Base-by-base conservation (phyloP, 2,888 invertebrate species). In the Bugulina stolonifera region DNA sequence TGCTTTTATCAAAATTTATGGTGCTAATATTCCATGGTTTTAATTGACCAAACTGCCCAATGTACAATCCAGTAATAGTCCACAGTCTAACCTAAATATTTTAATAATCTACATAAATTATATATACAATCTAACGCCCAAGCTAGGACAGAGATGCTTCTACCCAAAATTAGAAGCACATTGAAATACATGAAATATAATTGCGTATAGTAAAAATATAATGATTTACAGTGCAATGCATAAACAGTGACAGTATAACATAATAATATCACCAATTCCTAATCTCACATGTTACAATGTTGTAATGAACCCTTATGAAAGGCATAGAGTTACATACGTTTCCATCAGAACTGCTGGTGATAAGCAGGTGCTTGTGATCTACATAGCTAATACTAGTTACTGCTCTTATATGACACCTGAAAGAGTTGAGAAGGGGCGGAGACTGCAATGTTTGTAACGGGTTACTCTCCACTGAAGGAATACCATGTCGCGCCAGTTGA, bases 41-140 rank as follows among this genome's bases (percentile, higher is more conserved):
- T 76, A 89, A 88, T 71, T 91, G 89, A 72, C 93, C 93, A 76
- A 93, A 86, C 1, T 91, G 91, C 76, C 90, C 90, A 76, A 93
- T 80, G 77, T 88, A 81, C 35, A 76, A 75, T 14, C 82, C 82
- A 70, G 76, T 75, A 2, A 81, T 54, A 0, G 80, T 78, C 81
- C 81, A 82, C 54, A 81, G 71, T 1, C 82, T 73, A 0, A 81
- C 90, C 69, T 90, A 90, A 80, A 88, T 89, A 85, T n/a, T n/a
- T n/a, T n/a, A n/a, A n/a, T n/a, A n/a, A n/a, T n/a, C n/a, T n/a
- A n/a, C n/a, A n/a, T n/a, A n/a, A n/a, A n/a, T n/a, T n/a, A n/a
- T n/a, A n/a, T n/a, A n/a, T n/a, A n/a, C n/a, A n/a, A n/a, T n/a
- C n/a, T n/a, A n/a, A n/a, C n/a, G n/a, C n/a, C n/a, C n/a, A n/a